Conservation (phyloP, 2,888 invertebrate genomes). For the Oscheius sp. region DNA sequence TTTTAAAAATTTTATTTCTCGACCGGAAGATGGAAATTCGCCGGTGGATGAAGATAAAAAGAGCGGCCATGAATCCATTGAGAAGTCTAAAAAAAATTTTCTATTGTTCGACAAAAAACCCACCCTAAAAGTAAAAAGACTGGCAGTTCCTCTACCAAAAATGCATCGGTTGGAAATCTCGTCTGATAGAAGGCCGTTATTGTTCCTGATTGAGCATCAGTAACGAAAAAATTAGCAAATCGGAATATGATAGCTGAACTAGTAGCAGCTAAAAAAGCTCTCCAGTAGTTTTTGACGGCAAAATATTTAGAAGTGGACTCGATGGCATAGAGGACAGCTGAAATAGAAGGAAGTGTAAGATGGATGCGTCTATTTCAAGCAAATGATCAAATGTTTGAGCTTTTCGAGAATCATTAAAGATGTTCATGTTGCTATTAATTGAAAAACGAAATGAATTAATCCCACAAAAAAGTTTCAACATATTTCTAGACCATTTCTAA, state of each 20-base stretch:
- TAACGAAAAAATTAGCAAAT: conserved; percentile 72
- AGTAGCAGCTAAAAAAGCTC: conserved; percentile 93
- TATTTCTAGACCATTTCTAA: background rate
- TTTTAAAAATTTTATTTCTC: conserved; percentile 43
- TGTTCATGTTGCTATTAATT: too few relatives aligned
- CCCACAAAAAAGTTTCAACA: too few relatives aligned
- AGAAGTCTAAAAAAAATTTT: conserved; percentile 39
- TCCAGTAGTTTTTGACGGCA: conserved; percentile 96
- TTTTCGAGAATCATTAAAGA: too few relatives aligned
- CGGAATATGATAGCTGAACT: conserved; percentile 94
- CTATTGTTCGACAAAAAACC: background rate
- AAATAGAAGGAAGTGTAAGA: background rate
- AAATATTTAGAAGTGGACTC: conserved; percentile 98
- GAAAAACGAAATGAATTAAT: too few relatives aligned
- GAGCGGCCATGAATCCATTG: conserved; percentile 48
- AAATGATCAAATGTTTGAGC: too few relatives aligned
- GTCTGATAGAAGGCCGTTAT: conserved; percentile 83
- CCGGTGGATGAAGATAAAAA: conserved; percentile 53
- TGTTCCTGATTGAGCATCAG: conserved; percentile 76
- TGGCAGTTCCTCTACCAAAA: conserved; percentile 93
- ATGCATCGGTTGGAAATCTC: conserved; percentile 81
- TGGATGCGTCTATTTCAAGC: too few relatives aligned
- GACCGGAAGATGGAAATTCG: conserved; percentile 48
- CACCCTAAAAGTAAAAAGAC: conserved; percentile 90
- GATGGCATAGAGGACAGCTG: conserved; percentile 83